Evolutionary conservation across 2,888 invertebrate species (phyloP).

Genomic region (Pseudococcus viburni): DNA sequence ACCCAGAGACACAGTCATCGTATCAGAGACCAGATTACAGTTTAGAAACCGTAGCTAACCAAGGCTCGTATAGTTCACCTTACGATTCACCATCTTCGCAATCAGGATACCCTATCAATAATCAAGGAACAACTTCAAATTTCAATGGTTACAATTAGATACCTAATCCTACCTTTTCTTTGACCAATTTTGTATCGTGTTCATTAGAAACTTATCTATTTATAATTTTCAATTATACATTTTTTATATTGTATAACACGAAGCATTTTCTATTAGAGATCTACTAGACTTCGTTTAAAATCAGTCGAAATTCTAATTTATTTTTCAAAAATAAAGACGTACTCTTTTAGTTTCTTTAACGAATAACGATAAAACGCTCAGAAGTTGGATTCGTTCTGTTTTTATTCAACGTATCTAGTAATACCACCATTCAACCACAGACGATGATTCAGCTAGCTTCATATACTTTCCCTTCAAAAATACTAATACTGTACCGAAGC

Average conservation of each 20-base stretch:
- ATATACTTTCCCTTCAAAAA: no score
- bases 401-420: no score
- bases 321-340: no score
- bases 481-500: no score
- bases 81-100: background rate
- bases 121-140: constrained; percentile 12
- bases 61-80: background rate
- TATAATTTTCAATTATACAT: constrained; percentile 24
- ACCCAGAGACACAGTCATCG: background rate
- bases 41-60: background rate
- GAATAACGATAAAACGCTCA: no score
- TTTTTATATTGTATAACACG: constrained; percentile 50
- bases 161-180: background rate
- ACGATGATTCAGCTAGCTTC: no score
- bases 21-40: constrained; percentile 13
- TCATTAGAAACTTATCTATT: constrained; percentile 18
- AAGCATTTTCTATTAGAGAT: no score
- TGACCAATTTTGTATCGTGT: constrained; percentile 27
- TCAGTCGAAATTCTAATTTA: no score
- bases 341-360: no score
- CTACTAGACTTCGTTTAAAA: no score
- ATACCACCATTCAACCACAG: no score
- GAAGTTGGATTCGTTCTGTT: no score
- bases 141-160: background rate
- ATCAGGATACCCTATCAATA: background rate